A percentile compares a stretch with the other conserved stretches of the same genome.
Conservation (phyloP, 1,140 invertebrate genomes). For the Aphidius ervi region DNA sequence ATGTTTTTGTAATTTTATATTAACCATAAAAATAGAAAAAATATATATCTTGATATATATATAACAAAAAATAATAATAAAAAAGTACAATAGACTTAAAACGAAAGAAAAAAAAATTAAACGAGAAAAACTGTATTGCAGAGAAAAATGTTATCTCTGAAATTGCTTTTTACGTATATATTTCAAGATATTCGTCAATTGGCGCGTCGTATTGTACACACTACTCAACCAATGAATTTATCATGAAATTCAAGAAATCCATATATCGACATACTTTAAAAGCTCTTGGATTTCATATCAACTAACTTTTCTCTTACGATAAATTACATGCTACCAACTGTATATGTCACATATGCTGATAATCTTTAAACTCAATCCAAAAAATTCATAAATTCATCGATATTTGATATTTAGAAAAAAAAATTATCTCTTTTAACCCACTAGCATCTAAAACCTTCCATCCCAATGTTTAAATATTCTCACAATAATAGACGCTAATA, state of each 20-base stretch:
- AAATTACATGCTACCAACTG: slow-evolving; percentile 4
- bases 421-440: no score
- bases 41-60: no score
- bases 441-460: no score
- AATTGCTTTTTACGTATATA: slow-evolving; percentile 8
- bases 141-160: slow-evolving; percentile 11
- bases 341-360: slow-evolving; percentile 1
- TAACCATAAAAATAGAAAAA: no score
- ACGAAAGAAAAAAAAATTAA: slow-evolving; percentile 6
- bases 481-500: no score
- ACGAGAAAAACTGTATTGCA: not conserved
- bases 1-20: no score
- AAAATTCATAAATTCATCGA: no score
- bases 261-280: slow-evolving; percentile 8
- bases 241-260: not conserved
- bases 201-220: slow-evolving; percentile 3
- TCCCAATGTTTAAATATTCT: no score
- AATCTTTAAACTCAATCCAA: not conserved
- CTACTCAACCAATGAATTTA: not conserved
- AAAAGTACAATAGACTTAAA: not conserved
- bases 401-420: no score
- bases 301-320: slow-evolving; percentile 13
- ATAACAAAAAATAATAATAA: no score
- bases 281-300: slow-evolving; percentile 13
- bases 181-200: slow-evolving; percentile 13